phyloP scores from a whole-genome alignment of 1,140 invertebrate species.

The Uloborus diversus region DNA sequence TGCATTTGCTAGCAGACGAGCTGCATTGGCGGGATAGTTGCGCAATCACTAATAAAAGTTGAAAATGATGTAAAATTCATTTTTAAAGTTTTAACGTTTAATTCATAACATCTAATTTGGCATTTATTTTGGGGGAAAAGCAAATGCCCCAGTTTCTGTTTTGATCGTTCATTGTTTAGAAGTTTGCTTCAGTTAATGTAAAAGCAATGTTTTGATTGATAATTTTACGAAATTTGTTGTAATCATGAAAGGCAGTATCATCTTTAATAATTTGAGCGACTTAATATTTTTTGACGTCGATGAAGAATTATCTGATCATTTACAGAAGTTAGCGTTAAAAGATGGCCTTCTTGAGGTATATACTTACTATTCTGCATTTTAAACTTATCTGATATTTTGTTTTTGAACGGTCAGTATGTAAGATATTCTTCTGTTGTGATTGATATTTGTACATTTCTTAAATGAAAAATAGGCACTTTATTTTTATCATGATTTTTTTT shows the following conservation, averaged over 20 bases:
- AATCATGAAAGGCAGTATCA: conserved; percentile 76
- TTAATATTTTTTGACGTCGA: conserved; percentile 82
- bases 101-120: too few species aligned
- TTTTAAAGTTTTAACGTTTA: too few species aligned
- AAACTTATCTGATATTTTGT: background rate
- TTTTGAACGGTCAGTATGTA: too few species aligned
- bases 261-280: conserved; percentile 83
- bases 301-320: conserved; percentile 75
- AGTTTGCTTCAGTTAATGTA: too few species aligned
- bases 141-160: too few species aligned
- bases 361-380: background rate
- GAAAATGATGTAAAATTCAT: too few species aligned
- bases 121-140: too few species aligned
- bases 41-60: background rate
- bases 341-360: conserved; percentile 69
- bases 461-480: background rate
- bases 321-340: conserved; percentile 72
- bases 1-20: background rate
- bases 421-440: background rate
- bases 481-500: too few species aligned
- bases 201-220: too few species aligned
- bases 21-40: conserved; percentile 14
- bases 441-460: background rate
- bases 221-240: too few species aligned
- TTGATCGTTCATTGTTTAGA: too few species aligned